phyloP scores from a whole-genome alignment of 2,797 vertebrate species.

The Sebastes taczanowskii region DNA sequence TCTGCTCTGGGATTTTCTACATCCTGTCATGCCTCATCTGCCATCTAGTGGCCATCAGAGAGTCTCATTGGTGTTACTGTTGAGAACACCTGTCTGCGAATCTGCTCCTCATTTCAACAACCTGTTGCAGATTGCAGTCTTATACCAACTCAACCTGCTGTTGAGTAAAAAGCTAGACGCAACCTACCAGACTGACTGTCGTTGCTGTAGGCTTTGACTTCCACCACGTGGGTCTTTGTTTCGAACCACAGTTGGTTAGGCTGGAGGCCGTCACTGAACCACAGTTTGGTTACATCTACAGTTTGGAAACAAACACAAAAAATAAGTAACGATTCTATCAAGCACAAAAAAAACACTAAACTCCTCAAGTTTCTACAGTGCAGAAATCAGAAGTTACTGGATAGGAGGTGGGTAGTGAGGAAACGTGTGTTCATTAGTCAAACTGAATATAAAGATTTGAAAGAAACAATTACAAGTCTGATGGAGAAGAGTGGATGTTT shows the following conservation, averaged over 20 bases:
- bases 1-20: neutral
- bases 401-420: neutral
- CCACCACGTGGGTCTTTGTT: constrained; percentile 80
- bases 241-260: constrained; percentile 87
- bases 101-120: neutral
- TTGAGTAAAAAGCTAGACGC: neutral
- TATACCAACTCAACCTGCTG: neutral
- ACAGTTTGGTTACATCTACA: constrained; percentile 83
- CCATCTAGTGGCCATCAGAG: constrained; percentile 25
- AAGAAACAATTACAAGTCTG: neutral
- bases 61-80: neutral
- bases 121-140: neutral
- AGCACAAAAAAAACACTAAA: accelerated
- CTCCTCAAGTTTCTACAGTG: neutral
- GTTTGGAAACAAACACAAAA: neutral
- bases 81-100: neutral
- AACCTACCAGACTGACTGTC: constrained; percentile 86
- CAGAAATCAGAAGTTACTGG: neutral
- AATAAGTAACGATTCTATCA: neutral
- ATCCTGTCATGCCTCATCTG: neutral
- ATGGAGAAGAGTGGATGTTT: neutral
- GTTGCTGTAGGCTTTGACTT: constrained; percentile 85
- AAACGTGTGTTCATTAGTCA: neutral
- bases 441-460: neutral
- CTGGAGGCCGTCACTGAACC: constrained; percentile 86